A percentile compares a stretch with the other conserved stretches of the same genome.
These are phyloP conservation scores for Lerista edwardsae DNA, from an alignment of 2,797 vertebrate genomes.

Conservation along the genomic window DNA sequence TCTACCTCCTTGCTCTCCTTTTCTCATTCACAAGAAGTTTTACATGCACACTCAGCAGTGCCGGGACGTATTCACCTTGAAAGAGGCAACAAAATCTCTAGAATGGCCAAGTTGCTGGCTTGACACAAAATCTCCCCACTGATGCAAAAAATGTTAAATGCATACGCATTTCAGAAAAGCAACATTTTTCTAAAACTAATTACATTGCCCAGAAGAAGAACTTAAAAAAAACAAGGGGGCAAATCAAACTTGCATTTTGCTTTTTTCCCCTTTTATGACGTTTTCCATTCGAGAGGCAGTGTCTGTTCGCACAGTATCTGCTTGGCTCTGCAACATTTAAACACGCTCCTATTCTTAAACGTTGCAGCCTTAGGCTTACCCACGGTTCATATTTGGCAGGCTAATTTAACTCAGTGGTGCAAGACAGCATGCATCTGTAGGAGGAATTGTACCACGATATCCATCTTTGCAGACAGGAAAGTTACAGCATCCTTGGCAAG, in stretches of 20 bases:
- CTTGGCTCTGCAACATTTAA: conserved; percentile 39
- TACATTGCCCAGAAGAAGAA: not conserved
- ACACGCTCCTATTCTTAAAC: conserved; percentile 25
- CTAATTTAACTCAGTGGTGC: conserved; percentile 41
- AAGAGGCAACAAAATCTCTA: not conserved
- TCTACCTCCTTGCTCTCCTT: not conserved
- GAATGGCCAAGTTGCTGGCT: not conserved
- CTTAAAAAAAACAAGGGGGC: not conserved
- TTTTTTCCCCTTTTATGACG: not conserved
- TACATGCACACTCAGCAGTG: not conserved
- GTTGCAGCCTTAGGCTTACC: conserved; percentile 34
- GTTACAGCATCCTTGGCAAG: not conserved
- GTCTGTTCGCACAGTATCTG: not conserved
- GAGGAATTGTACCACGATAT: conserved; percentile 18
- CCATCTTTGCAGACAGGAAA: not conserved
- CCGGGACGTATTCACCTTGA: not conserved
- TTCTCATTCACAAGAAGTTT: not conserved
- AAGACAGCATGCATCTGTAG: conserved; percentile 1
- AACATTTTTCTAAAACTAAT: not conserved
- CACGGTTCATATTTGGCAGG: conserved; percentile 42
- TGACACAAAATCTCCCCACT: not conserved
- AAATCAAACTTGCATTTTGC: not conserved
- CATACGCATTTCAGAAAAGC: conserved; percentile 17
- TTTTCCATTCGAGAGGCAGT: not conserved
- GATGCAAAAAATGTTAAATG: not conserved